Evolutionary conservation across 1,140 invertebrate species (phyloP), one percentile per base, ranked within the genome.

Genomic region (Hylyphantes graminicola): DNA sequence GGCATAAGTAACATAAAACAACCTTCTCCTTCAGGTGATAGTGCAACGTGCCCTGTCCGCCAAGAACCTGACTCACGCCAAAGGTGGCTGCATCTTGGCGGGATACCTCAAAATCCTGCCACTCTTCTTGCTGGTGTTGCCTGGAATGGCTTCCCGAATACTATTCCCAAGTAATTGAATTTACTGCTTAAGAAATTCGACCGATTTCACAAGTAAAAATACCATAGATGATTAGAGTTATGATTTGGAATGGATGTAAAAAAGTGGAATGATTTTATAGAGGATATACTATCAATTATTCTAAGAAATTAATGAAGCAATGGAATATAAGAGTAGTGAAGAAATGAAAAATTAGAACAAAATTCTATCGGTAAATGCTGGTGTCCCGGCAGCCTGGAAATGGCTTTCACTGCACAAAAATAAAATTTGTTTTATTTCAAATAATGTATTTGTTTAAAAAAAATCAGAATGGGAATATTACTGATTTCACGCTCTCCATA

Each of bases 1-100:
- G 35, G 35, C 35, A 35, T 35, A 35, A 1, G 35, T 35, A 35
- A 35, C 35, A 7, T 59, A n/a, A 59, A 13, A 6, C 57, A 59
- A 59, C 15, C 53, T 15, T 67, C 6, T 57, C 13, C 57, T 55
- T 3, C 54, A 91, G 91, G 90, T 92, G 63, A 92, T 92, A 86
- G 92, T 92, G 0, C 92, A 92, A 86, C 85, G 92, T 54, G 89
- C 89, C 11, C 87, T 92, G 75, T 90, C 92, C 11, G 90, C 92
- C n/a, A 91, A 90, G 87, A 90, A 89, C 81, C 87, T 92, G 35
- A 89, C 90, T 9, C 92, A 92, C 87, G 92, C 92, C 17, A 91
- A 92, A 88, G 92, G 90, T 11, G 91, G 90, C 0, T 90, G 91
- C 17, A 87, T 92, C 15, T 88, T 92, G 72, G 91, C 92, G 21